Conservation (phyloP, 2,113 vertebrate genomes). For the Pipa parva region DNA sequence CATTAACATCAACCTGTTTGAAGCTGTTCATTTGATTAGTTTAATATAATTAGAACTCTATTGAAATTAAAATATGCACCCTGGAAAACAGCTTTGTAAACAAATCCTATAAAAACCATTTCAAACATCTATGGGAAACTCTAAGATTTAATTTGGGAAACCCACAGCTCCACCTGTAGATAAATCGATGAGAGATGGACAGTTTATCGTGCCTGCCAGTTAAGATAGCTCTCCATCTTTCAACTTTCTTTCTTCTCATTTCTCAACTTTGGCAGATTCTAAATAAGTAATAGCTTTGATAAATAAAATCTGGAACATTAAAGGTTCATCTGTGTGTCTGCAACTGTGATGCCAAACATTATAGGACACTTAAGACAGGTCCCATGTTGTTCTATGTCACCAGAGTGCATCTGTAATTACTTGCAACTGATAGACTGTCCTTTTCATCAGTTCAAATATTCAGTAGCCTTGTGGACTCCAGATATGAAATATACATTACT, state of each 20-base stretch:
- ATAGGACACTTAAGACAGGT: conserved; percentile 5
- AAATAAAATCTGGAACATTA: conserved; percentile 30
- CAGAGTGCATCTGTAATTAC: conserved; percentile 1
- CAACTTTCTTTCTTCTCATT: conserved; percentile 5
- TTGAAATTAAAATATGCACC: too few relatives aligned
- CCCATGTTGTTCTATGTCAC: conserved; percentile 13
- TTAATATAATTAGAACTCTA: too few relatives aligned
- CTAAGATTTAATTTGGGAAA: too few relatives aligned
- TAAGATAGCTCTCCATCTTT: conserved; percentile 14
- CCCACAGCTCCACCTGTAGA: too few relatives aligned
- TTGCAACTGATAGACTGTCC: conserved; percentile 16
- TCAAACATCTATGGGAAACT: too few relatives aligned
- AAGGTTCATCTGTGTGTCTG: neutral
- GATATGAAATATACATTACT: conserved; percentile 34
- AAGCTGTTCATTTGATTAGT: too few relatives aligned
- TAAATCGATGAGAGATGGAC: too few relatives aligned
- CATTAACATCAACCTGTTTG: too few relatives aligned
- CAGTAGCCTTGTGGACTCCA: conserved; percentile 16
- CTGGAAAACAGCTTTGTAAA: too few relatives aligned
- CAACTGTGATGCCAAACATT: conserved; percentile 5
- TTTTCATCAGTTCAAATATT: conserved; percentile 11
- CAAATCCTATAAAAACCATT: too few relatives aligned
- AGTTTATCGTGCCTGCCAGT: conserved; percentile 16
- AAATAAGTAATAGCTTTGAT: conserved; percentile 18
- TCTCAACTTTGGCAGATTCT: conserved; percentile 20